Percentiles rank a stretch among this genome's conserved stretches.
Evolutionary conservation across 2,888 invertebrate genomes (phyloP).

Genomic region (Rhogogaster chlorosoma): DNA sequence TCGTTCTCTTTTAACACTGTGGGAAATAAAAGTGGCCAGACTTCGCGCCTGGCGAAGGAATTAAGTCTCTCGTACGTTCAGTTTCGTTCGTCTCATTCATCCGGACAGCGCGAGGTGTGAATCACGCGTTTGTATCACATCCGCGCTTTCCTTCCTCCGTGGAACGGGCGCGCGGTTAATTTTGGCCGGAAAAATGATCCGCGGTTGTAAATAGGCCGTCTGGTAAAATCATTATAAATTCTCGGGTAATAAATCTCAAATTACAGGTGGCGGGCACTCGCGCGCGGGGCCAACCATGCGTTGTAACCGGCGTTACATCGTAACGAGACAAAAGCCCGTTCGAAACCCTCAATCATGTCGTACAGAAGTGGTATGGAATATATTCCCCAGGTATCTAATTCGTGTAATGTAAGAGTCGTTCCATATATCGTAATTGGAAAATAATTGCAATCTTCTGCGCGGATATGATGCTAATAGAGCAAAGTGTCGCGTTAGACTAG

Average conservation of each 20-base stretch:
- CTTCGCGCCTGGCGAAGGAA: neutral
- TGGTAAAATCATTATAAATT: slow-evolving; percentile 45
- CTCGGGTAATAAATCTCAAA: slow-evolving; percentile 53
- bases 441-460: slow-evolving; percentile 38
- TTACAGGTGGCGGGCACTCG: slow-evolving; percentile 5
- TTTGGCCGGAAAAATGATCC: neutral
- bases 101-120: slow-evolving; percentile 32
- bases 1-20: neutral
- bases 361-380: neutral
- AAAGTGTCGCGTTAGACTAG: slow-evolving; percentile 46
- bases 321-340: slow-evolving; percentile 31
- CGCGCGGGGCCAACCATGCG: slow-evolving; percentile 18
- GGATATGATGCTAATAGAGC: slow-evolving; percentile 54
- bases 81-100: slow-evolving; percentile 4
- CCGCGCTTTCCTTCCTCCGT: neutral
- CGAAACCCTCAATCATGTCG: slow-evolving; percentile 44
- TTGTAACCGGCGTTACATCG: neutral
- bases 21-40: slow-evolving; percentile 14
- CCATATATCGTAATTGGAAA: slow-evolving; percentile 51
- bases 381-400: neutral
- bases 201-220: neutral
- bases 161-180: neutral
- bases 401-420: slow-evolving; percentile 32
- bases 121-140: neutral
- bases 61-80: neutral